Evolutionary conservation across 2,888 invertebrate genomes (phyloP).

Genomic region (Branchellion lobata): DNA sequence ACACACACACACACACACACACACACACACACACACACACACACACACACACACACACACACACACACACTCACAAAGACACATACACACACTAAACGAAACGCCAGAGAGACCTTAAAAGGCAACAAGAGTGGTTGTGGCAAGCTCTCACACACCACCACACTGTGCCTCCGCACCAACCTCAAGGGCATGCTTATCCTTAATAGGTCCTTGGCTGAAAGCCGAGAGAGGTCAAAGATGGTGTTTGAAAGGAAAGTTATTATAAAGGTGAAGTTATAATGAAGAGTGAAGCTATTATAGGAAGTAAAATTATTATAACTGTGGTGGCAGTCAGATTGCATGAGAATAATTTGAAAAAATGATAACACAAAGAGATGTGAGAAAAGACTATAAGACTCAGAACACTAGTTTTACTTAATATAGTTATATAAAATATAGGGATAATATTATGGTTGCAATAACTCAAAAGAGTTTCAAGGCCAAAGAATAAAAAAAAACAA

Average conservation of each 20-base stretch:
- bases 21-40: not conserved
- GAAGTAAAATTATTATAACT: not conserved
- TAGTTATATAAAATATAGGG: no score
- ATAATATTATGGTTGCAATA: no score
- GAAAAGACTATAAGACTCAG: no score
- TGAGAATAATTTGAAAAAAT: no score
- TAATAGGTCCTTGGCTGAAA: conserved; percentile 44
- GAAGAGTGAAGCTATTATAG: not conserved
- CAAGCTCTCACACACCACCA: conserved; percentile 49
- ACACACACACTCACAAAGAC: not conserved
- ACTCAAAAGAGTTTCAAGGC: no score
- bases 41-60: not conserved
- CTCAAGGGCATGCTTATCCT: conserved; percentile 24
- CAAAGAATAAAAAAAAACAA: no score
- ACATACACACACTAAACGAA: not conserved
- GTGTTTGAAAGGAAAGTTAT: not conserved
- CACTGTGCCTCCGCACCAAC: conserved; percentile 50
- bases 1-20: not conserved
- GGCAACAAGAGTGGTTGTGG: not conserved
- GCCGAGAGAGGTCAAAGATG: not conserved
- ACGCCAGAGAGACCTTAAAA: no score
- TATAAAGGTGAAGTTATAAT: conserved; percentile 1
- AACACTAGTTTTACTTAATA: no score
- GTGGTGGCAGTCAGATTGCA: not conserved
- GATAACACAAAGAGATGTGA: no score